Evolutionary conservation across 1,140 invertebrate species (phyloP), one percentile per base, ranked within the genome.

Genomic region (Aporrectodea caliginosa): DNA sequence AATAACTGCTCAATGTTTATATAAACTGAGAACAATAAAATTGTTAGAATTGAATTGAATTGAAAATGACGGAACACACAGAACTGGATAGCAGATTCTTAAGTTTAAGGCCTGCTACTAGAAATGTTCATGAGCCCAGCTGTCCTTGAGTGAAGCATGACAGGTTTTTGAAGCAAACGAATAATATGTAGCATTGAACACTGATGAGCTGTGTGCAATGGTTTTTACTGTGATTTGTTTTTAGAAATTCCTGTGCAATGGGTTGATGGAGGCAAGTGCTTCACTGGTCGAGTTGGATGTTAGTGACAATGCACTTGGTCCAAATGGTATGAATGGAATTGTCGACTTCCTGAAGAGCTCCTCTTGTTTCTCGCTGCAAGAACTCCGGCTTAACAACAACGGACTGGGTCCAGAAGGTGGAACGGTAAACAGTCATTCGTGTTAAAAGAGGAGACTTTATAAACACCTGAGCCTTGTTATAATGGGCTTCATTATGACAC

Each of bases 301-400:
- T 0, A 98, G 96, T 89, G 97, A 99, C 86, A 99, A 99, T 91
- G 98, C 98, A 0, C 94, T 99, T 86, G 98, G 98, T 2, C 97
- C 97, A 0, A 95, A 97, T 85, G 97, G 96, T 68, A 93, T 98
- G 74, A 58, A 93, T 82, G 96, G 95, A 1, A 89, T 99, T 69
- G 92, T 93, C n/a, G 91, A 92, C 29, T 90, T 99, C 16, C 88
- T 99, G 22, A 92, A 92, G 80, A 96, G 95, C 73, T 90, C 92
- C 1, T 91, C 93, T 0, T 98, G 96, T 86, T 96, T 92, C 83
- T 91, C 93, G 1, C 89, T 92, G 33, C 90, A 94, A 88, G 93
- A 94, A 86, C 88, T 99, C 0, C 90, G 92, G 34, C 89, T 99
- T 6, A 98, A 98, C 84, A 99, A 99, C 86, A 98, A 97, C 89